phyloP scores from a whole-genome alignment of 2,888 invertebrate species.

The Glyphotaelius pellucidus region DNA sequence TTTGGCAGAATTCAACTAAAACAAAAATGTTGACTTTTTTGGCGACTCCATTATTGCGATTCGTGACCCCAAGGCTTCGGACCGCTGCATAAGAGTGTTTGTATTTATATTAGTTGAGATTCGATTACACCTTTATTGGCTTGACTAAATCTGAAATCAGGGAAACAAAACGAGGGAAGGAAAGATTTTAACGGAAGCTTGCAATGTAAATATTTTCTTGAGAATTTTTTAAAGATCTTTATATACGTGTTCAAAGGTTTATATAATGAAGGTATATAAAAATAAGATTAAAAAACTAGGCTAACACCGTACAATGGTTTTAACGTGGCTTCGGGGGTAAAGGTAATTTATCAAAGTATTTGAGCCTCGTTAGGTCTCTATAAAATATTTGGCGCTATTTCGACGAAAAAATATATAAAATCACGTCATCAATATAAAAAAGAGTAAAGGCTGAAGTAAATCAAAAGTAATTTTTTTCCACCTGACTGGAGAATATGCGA shows the following conservation, averaged over 20 bases:
- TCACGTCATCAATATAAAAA: slow-evolving; percentile 50
- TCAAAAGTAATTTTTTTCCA: slow-evolving; percentile 66
- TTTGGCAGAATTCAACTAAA: no score
- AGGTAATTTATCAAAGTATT: neutral
- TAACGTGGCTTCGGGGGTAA: neutral
- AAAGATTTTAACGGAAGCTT: neutral
- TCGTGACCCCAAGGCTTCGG: no score
- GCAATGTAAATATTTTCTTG: neutral
- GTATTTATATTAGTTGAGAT: slow-evolving; percentile 22
- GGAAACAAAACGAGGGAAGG: neutral
- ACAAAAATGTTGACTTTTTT: no score
- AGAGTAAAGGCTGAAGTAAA: slow-evolving; percentile 63
- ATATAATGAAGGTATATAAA: neutral
- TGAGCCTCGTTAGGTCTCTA: neutral
- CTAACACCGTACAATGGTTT: neutral
- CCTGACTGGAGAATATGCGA: slow-evolving; percentile 59
- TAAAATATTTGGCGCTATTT: neutral
- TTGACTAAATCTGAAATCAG: slow-evolving; percentile 51
- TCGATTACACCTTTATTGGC: slow-evolving; percentile 53
- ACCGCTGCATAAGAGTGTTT: neutral
- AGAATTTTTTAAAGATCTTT: neutral
- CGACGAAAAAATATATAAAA: neutral
- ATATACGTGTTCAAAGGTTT: neutral
- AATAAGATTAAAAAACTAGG: neutral
- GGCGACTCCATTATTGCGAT: no score